Evolutionary conservation across 2,888 invertebrate species (phyloP), one percentile per base, ranked within the genome.

Genomic region (Elysia crispata): DNA sequence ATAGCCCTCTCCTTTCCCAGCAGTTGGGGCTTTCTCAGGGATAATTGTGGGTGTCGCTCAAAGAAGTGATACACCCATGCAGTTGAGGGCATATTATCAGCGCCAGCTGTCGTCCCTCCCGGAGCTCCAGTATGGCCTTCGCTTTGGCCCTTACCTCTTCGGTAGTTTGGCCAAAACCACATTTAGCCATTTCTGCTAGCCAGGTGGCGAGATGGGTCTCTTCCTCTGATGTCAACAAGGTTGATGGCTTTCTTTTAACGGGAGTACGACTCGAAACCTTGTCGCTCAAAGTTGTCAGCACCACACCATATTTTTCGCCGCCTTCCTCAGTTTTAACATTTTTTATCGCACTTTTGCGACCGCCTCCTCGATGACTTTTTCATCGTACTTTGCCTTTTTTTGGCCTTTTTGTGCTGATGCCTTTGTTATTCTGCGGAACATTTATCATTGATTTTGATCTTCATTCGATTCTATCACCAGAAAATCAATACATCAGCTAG

Each of bases 1-100:
- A 25, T 8, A n/a, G 72, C 72, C 25, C 72, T 8, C 50, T 72
- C 72, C 50, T 72, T 72, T 11, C 72, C 72, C 41, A 72, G 50
- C 13, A 50, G 13, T 8, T n/a, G 6, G 8, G 72, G 72, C 8
- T 15, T 72, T 25, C 72, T 49, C 23, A 13, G 15, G 15, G 72
- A 20, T 6, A 72, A 50, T 15, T 72, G 49, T n/a, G 41, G 72
- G 25, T 72, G 41, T 15, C 72, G 72, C n/a, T 41, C 30, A 13
- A 72, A 72, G 23, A 72, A 41, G 23, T 25, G 23, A 15, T 72
- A 49, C 13, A 72, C 11, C 72, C 72, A 72, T 18, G n/a, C 13
- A 6, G 41, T 50, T 13, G 49, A n/a, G 23, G 41, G 72, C 5
- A 20, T 8, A 6, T 49, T 49, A 8, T 6, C 11, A 6, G 15